Percentiles rank a stretch among this genome's conserved stretches.
These are phyloP conservation scores for Cephalopachus bancanus DNA, from an alignment of 2,797 vertebrate species.

Conservation along the genomic window DNA sequence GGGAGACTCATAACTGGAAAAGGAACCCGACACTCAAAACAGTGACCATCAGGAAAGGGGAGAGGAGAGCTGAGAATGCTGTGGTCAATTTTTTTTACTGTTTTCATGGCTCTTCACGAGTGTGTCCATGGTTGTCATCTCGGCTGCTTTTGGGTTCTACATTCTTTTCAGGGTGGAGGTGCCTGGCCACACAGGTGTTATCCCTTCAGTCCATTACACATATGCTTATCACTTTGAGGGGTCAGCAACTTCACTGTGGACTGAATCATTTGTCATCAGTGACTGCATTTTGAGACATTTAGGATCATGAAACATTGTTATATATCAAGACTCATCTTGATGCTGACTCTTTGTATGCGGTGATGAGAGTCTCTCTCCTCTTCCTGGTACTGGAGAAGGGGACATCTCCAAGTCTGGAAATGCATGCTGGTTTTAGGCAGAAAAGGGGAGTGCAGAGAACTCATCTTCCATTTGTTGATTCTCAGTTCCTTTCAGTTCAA, in stretches of 20 bases:
- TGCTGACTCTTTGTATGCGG: not conserved
- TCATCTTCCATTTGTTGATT: not conserved
- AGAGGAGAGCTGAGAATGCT: too few relatives aligned
- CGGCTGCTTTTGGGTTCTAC: not conserved
- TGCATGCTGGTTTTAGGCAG: not conserved
- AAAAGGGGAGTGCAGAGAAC: not conserved
- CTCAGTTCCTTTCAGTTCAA: not conserved
- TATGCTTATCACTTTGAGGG: not conserved
- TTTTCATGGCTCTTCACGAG: not conserved
- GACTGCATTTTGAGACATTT: not conserved
- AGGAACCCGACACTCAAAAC: too few relatives aligned
- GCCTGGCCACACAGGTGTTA: not conserved
- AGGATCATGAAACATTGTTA: not conserved
- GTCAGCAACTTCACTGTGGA: not conserved
- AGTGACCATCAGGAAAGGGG: too few relatives aligned
- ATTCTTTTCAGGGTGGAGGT: not conserved
- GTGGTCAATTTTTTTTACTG: not conserved
- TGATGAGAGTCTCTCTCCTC: not conserved
- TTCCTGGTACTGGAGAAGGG: not conserved
- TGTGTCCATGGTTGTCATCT: accelerated
- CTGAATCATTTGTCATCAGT: not conserved
- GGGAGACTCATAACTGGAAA: too few relatives aligned
- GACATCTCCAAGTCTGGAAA: not conserved
- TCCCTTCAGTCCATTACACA: not conserved
- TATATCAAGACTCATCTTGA: not conserved